Percentiles rank a stretch among this genome's conserved stretches.
Evolutionary conservation across 1,140 invertebrate species (phyloP).

Genomic region (Lordiphosa mommai): DNA sequence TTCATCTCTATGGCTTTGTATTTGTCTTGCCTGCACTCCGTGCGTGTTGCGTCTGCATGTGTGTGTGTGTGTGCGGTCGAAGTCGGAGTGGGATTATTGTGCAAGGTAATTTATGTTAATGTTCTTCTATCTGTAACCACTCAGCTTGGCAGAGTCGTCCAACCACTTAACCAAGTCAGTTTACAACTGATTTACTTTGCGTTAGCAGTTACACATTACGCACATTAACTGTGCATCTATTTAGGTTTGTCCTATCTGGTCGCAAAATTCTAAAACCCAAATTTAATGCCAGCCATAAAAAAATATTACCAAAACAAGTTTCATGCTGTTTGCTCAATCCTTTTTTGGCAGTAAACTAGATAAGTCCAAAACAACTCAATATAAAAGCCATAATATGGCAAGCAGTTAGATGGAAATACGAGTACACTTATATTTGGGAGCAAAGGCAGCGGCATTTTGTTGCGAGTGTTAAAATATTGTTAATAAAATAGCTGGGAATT

Average conservation of each 20-base stretch:
- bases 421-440: no score
- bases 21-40: constrained; percentile 38
- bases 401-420: constrained; percentile 56
- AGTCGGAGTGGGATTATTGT: constrained; percentile 42
- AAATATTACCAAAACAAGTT: constrained; percentile 29
- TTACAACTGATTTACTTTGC: constrained; percentile 74
- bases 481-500: no score
- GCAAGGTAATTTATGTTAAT: constrained; percentile 76
- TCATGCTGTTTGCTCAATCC: constrained; percentile 43
- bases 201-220: constrained; percentile 46
- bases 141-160: constrained; percentile 18
- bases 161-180: constrained; percentile 50
- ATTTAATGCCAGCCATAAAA: constrained; percentile 51
- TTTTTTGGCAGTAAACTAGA: constrained; percentile 66
- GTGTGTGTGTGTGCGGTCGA: constrained; percentile 36
- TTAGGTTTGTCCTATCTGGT: constrained; percentile 15
- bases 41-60: constrained; percentile 8
- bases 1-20: constrained; percentile 64
- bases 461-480: no score
- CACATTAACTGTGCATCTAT: constrained; percentile 42
- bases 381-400: constrained; percentile 77
- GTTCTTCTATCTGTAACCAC: constrained; percentile 44
- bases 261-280: constrained; percentile 32
- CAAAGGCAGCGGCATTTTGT: no score
- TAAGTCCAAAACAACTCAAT: constrained; percentile 78